Evolutionary conservation across 2,113 vertebrate species (phyloP), one percentile per base, ranked within the genome.

Genomic region (Chaetorhynchus papuensis): DNA sequence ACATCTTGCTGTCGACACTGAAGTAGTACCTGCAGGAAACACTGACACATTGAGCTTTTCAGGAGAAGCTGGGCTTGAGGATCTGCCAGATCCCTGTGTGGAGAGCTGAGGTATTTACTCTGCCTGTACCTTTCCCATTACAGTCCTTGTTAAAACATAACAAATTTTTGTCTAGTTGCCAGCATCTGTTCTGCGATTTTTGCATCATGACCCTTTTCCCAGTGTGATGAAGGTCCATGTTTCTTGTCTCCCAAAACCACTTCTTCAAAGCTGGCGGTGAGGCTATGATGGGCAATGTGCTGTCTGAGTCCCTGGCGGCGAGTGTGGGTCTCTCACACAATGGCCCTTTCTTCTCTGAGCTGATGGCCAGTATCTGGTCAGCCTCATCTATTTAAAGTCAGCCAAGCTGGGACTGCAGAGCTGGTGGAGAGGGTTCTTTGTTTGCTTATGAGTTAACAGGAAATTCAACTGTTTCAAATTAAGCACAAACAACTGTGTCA

Each of bases 21-120:
- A 95, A 89, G 91, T 92, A 91, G 92, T 97, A 97, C 98, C 97
- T 98, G 98, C 95, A 97, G 97, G 93, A 97, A 98, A 97, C 91
- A 81, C 49, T 47, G 88, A 74, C 96, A 82, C 78, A 89, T 10
- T n/a, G 84, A 85, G 94, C 93, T 96, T 97, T 97, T 96, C 68
- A 84, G 90, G 79, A 96, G 85, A 47, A 60, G 82, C 81, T 33
- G 77, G 75, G 47, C 77, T 93, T 97, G 96, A 96, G 64, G 28
- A 66, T 63, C 70, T 97, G 96, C 94, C 94, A 96, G 93, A 75
- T 92, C 70, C 66, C 97, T 98, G 78, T 59, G 30, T 94, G 90
- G 90, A 92, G 81, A 79, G 76, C 52, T 9, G 18, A 90, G 74
- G 74, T 83, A 83, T 91, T 96, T 91, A 88, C 33, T 95, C 92